These are phyloP conservation scores for Ctenochaetus hawaiiensis DNA, from an alignment of 2,797 vertebrate species.

Conservation along the genomic window DNA sequence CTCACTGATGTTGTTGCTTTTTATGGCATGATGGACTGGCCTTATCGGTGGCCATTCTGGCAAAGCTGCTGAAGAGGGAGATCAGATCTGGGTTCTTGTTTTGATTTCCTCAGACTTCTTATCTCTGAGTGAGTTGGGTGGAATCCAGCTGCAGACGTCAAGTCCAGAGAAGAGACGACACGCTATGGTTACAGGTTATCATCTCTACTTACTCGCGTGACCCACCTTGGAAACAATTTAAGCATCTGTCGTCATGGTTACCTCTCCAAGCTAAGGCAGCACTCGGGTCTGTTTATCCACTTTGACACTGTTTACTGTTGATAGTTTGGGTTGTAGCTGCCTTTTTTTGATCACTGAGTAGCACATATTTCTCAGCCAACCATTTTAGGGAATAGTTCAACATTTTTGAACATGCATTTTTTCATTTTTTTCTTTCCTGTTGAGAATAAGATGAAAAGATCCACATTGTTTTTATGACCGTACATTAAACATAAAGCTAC, in stretches of 20 bases:
- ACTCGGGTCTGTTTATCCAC: constrained; percentile 27
- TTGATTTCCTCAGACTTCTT: constrained; percentile 81
- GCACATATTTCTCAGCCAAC: background rate
- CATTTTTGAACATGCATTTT: background rate
- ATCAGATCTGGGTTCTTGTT: constrained; percentile 80
- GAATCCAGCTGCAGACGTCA: constrained; percentile 72
- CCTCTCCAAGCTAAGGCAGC: constrained; percentile 28
- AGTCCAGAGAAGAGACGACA: constrained; percentile 76
- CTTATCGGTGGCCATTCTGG: constrained; percentile 80
- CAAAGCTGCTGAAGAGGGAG: constrained; percentile 74
- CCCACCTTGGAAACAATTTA: constrained; percentile 55
- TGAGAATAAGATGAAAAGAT: background rate
- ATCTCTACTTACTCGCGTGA: constrained; percentile 63
- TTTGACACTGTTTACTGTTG: constrained; percentile 4
- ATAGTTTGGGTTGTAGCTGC: constrained; percentile 5
- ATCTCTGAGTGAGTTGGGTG: constrained; percentile 71
- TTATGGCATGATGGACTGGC: constrained; percentile 72
- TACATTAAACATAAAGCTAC: background rate
- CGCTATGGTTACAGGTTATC: constrained; percentile 79
- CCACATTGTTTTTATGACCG: background rate
- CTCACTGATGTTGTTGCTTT: constrained; percentile 60
- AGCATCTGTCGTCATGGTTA: constrained; percentile 59
- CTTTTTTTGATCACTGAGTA: background rate
- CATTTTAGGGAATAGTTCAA: background rate
- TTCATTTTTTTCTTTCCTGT: background rate